These are phyloP conservation scores for Fukomys damarensis DNA, from an alignment of 2,113 vertebrate genomes.

Conservation along the genomic window DNA sequence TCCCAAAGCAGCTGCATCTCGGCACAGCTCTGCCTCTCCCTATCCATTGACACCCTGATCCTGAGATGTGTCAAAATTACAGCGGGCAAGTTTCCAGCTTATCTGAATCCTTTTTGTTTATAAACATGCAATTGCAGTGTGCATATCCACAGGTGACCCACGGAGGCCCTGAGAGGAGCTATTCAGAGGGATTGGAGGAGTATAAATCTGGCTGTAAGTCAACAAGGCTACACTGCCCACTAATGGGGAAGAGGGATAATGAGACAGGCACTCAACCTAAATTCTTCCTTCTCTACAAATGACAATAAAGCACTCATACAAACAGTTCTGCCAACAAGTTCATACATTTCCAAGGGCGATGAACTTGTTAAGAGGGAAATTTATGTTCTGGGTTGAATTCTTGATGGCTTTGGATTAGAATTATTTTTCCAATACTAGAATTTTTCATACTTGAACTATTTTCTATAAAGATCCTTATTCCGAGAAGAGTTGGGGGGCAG, in stretches of 20 bases:
- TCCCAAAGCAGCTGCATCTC: conserved; percentile 47
- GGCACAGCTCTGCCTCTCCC: neutral
- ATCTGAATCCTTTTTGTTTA: conserved; percentile 53
- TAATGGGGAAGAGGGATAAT: neutral
- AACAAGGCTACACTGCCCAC: neutral
- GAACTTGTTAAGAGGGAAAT: neutral
- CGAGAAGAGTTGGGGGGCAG: neutral
- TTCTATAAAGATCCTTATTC: neutral
- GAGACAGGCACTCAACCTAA: neutral
- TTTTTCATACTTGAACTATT: neutral
- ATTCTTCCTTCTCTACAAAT: neutral
- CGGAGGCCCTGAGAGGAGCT: neutral
- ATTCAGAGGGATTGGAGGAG: neutral
- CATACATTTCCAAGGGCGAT: conserved; percentile 20
- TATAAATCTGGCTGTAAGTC: neutral
- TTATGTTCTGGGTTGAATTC: neutral
- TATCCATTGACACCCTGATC: conserved; percentile 54
- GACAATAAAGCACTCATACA: neutral
- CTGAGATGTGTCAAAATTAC: conserved; percentile 72
- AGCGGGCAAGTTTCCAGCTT: conserved; percentile 62
- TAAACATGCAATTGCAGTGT: conserved; percentile 16
- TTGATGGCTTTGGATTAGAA: neutral
- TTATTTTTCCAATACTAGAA: neutral
- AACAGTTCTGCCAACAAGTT: neutral
- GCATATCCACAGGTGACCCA: conserved; percentile 43